phyloP scores from a whole-genome alignment of 1,140 invertebrate genomes.

The Asobara japonica region DNA sequence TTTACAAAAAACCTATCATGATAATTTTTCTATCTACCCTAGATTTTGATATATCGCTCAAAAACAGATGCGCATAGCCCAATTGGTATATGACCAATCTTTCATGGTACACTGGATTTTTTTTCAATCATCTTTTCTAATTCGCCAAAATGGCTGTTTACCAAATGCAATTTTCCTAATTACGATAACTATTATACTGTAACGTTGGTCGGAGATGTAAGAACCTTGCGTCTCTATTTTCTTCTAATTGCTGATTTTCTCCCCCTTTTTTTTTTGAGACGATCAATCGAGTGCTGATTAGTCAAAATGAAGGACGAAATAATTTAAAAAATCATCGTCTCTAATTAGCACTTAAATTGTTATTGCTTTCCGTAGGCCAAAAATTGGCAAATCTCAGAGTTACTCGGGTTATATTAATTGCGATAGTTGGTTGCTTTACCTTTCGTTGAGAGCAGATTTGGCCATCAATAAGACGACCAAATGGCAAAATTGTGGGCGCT shows the following conservation, averaged over 20 bases:
- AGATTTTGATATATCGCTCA: too few species aligned
- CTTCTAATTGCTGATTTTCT: neutral
- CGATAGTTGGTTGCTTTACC: constrained; percentile 33
- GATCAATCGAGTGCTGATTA: neutral
- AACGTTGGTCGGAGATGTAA: constrained; percentile 53
- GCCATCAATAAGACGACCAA: constrained; percentile 43
- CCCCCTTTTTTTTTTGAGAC: neutral
- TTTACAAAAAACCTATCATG: too few species aligned
- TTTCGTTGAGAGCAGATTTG: constrained; percentile 52
- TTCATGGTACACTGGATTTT: constrained; percentile 32
- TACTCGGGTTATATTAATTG: constrained; percentile 13
- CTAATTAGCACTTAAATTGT: constrained; percentile 16
- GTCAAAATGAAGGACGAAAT: too few species aligned
- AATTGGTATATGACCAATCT: too few species aligned
- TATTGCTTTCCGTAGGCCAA: constrained; percentile 64
- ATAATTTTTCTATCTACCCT: too few species aligned
- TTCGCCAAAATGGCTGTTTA: constrained; percentile 63
- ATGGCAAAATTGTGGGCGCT: constrained; percentile 46
- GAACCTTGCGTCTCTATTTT: constrained; percentile 31
- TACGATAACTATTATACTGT: constrained; percentile 53
- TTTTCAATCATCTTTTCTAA: constrained; percentile 24
- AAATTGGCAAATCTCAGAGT: constrained; percentile 42
- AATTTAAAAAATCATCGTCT: too few species aligned
- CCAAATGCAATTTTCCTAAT: constrained; percentile 59
- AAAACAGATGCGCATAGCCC: too few species aligned